Evolutionary conservation across 2,797 vertebrate genomes (phyloP), one percentile per base, ranked within the genome.

Genomic region (Galaxias olidus): DNA sequence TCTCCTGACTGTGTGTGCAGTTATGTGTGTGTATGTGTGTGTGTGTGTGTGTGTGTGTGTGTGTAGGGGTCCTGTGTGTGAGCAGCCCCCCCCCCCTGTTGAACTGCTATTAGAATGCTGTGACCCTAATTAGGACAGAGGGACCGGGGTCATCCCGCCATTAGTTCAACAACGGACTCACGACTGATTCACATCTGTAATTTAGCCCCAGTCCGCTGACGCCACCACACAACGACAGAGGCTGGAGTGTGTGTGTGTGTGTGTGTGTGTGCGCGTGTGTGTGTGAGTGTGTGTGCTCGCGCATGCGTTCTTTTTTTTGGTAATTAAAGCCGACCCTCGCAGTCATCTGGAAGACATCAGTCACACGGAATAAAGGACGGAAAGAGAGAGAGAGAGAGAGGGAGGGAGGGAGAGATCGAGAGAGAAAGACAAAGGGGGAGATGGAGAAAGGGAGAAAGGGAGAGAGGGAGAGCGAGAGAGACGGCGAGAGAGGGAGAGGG

Each of bases 61-160:
- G 69, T 67, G 40, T 72, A 30, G 30, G 30, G 30, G 30, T 30
- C 30, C 30, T 3, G 30, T 30, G 30, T 30, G 30, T 30, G 30
- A 30, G n/a, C n/a, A n/a, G n/a, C 30, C 30, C 30, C 30, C 30
- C 30, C 30, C 2, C 30, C 30, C 30, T 30, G 30, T 61, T 61
- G 53, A 65, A 59, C 65, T 72, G 68, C 65, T 64, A 71, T 71
- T 55, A 60, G 52, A 56, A 53, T 66, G 48, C 57, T 71, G 53
- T 72, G 62, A 78, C 72, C 82, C 81, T 80, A 79, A 84, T 86
- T 79, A 78, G 83, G 81, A 85, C 69, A 68, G 59, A 80, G 78
- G 74, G 58, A 86, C 74, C 69, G 71, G 56, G 60, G 14, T 51
- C 12, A 71, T 78, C 82, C 78, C 62, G 71, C 65, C 69, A 76